Evolutionary conservation across 2,888 invertebrate species (phyloP), one percentile per base, ranked within the genome.

Genomic region (Ormyrus labotus): DNA sequence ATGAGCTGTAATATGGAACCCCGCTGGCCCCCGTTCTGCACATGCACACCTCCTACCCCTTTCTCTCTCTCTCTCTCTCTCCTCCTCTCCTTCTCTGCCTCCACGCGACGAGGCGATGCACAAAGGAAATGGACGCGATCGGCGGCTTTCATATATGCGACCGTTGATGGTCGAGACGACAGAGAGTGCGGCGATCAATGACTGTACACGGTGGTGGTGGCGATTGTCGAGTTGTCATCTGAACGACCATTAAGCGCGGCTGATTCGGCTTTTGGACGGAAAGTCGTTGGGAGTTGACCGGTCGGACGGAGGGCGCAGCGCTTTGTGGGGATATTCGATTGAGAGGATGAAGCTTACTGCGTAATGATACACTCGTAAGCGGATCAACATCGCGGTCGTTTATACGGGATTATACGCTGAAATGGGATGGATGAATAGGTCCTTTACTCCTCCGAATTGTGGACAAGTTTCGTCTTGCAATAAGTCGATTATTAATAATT

Each of bases 1-100:
- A 90, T 90, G 90, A 90, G 90, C 90, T 89, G 89, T 90, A 90
- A 90, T 90, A 89, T 86, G 89, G 81, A 89, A 88, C 88, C 90
- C 90, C 87, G 89, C 89, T 90, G 90, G 85, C 84, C 86, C 84
- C 86, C 83, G 85, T 79, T 79, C 74, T 67, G 68, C 63, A 71
- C 78, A 65, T 73, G 78, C 73, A 78, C 73, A 80, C 70, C 80
- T 79, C 76, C 77, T 58, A 72, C 83, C 79, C 83, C 73, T 81
- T 79, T 64, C 58, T 75, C 70, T 71, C 73, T 77, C 58, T 75
- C 70, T 71, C 73, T 77, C 57, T 61, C 61, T 61, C 61, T 63
- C 61, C 73, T 78, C 34, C 70, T 72, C 74, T 79, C 78, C 78
- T 71, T 75, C 55, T 75, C 76, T 78, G 69, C 68, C 68, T 68